phyloP scores from a whole-genome alignment of 1,140 invertebrate species.

The Platyscapa corneri region DNA sequence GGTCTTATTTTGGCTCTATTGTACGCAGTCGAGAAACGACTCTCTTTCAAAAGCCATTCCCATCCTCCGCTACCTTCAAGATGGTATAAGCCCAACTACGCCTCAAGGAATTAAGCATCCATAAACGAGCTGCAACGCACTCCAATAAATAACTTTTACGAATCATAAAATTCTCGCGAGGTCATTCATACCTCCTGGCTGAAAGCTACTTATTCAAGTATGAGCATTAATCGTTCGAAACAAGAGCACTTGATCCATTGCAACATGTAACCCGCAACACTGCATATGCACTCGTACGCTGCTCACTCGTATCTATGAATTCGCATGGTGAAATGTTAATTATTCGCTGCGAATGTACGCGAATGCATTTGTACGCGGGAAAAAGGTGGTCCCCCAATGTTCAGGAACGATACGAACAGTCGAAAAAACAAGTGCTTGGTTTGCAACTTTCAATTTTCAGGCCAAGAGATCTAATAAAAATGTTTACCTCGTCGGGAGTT shows the following conservation, averaged over 20 bases:
- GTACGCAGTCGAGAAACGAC: slow-evolving; percentile 13
- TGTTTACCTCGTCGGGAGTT: background rate
- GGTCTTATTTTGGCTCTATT: slow-evolving; percentile 41
- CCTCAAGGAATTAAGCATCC: slow-evolving; percentile 33
- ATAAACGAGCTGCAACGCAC: slow-evolving; percentile 31
- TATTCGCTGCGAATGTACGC: background rate
- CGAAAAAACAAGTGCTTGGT: background rate
- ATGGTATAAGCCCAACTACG: background rate
- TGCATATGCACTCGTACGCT: no score
- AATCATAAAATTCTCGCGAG: slow-evolving; percentile 49
- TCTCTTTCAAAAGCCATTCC: slow-evolving; percentile 47
- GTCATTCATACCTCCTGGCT: slow-evolving; percentile 9
- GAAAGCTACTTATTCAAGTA: background rate
- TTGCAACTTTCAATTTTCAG: background rate
- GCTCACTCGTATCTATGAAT: no score
- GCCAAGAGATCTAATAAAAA: background rate
- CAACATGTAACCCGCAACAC: background rate
- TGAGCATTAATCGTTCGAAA: slow-evolving; percentile 20
- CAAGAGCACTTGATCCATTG: slow-evolving; percentile 22
- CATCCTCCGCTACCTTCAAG: slow-evolving; percentile 18
- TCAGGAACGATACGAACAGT: background rate
- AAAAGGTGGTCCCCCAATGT: no score
- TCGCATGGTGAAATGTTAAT: slow-evolving; percentile 7
- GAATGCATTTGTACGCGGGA: no score
- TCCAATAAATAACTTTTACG: slow-evolving; percentile 48